These are phyloP conservation scores for Noctua comes DNA, from an alignment of 2,888 invertebrate genomes.

Conservation along the genomic window DNA sequence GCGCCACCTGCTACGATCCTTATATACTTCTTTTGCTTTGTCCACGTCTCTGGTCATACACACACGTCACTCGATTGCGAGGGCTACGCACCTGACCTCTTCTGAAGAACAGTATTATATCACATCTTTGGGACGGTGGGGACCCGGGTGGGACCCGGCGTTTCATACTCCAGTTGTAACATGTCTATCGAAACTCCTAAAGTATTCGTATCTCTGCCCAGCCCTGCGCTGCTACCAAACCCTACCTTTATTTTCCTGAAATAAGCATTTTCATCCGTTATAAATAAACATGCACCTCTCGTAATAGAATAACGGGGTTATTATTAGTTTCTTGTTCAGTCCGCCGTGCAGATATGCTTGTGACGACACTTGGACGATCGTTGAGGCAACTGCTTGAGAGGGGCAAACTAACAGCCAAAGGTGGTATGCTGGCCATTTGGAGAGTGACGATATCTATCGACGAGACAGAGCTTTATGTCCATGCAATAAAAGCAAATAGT, in stretches of 20 bases:
- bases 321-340: constrained; percentile 31
- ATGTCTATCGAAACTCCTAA: not conserved
- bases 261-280: constrained; percentile 37
- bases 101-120: too few species aligned
- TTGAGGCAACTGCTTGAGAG: constrained; percentile 10
- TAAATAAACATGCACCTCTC: constrained; percentile 38
- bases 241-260: constrained; percentile 20
- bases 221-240: not conserved
- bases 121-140: too few species aligned
- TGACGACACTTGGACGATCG: constrained; percentile 14
- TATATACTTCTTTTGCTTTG: too few species aligned
- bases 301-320: constrained; percentile 28
- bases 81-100: not conserved
- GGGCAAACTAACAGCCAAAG: not conserved
- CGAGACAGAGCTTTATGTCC: not conserved
- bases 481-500: too few species aligned
- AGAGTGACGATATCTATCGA: not conserved
- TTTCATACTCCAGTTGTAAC: not conserved
- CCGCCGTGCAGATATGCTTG: not conserved
- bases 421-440: not conserved
- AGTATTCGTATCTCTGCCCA: not conserved
- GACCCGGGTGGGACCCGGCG: too few species aligned
- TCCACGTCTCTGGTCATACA: too few species aligned
- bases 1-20: too few species aligned
- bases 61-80: too few species aligned